Conservation (phyloP, 2,113 vertebrate genomes). For the Macquaria australasica region DNA sequence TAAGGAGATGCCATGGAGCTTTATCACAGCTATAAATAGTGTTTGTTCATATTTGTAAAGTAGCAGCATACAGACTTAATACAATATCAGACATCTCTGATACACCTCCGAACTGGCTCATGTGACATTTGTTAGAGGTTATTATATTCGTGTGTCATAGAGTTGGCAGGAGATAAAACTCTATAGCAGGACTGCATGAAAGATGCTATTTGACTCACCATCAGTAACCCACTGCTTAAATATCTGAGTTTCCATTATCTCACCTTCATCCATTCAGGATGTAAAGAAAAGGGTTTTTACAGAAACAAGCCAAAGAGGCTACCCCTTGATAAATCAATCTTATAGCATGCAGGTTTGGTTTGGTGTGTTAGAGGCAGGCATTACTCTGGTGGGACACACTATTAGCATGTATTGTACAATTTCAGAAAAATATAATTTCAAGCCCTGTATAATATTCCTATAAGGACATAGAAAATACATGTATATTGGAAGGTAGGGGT, state of each 20-base stretch:
- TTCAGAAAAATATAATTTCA: not conserved
- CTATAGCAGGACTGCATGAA: not conserved
- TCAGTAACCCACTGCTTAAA: constrained; percentile 9
- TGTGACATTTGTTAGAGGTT: not conserved
- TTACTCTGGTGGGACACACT: not conserved
- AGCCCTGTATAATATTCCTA: not conserved
- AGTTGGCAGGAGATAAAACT: not conserved
- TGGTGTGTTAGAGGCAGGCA: not conserved
- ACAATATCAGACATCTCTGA: not conserved
- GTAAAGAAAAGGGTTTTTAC: not conserved
- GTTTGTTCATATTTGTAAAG: not conserved
- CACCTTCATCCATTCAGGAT: not conserved
- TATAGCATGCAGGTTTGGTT: not conserved
- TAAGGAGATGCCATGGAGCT: too few species aligned
- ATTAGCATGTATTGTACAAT: not conserved
- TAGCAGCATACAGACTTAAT: not conserved
- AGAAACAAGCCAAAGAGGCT: not conserved
- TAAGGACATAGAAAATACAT: not conserved
- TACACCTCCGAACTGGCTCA: not conserved
- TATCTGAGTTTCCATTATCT: not conserved
- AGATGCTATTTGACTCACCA: not conserved
- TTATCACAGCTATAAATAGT: not conserved
- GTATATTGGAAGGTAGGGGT: not conserved
- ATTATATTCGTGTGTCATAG: not conserved
- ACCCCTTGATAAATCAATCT: not conserved